phyloP scores from a whole-genome alignment of 2,113 vertebrate genomes.

The Gobiocypris rarus region DNA sequence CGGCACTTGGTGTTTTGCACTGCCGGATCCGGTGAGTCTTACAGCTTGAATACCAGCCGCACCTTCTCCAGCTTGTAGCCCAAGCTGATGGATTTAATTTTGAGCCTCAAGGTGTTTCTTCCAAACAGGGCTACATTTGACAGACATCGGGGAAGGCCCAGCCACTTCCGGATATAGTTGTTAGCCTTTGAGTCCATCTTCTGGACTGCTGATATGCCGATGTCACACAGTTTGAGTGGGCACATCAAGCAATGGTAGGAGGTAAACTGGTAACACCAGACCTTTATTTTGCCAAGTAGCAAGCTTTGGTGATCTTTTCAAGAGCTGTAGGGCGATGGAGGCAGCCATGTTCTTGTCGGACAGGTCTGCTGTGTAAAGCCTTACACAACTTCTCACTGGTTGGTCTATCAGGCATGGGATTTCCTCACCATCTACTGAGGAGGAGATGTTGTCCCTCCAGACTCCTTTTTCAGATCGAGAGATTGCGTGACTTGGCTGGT shows the following conservation, averaged over 20 bases:
- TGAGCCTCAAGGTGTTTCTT: too few relatives aligned
- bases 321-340: neutral
- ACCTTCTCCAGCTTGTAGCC: too few relatives aligned
- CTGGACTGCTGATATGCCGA: neutral
- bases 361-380: too few relatives aligned
- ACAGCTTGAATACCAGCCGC: too few relatives aligned
- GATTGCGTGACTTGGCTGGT: neutral
- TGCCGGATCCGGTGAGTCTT: too few relatives aligned
- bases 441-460: neutral
- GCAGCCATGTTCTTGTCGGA: neutral
- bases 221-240: neutral
- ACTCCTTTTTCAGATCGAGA: neutral
- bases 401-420: neutral
- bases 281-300: neutral
- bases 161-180: neutral
- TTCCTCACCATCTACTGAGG: neutral
- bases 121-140: too few relatives aligned
- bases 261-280: neutral
- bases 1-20: too few relatives aligned
- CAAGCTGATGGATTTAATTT: too few relatives aligned
- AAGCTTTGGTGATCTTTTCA: neutral
- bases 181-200: neutral
- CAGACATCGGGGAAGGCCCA: too few relatives aligned
- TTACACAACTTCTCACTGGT: neutral
- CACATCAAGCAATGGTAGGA: neutral